phyloP scores from a whole-genome alignment of 2,797 vertebrate genomes.

The Argyrosomus regius region DNA sequence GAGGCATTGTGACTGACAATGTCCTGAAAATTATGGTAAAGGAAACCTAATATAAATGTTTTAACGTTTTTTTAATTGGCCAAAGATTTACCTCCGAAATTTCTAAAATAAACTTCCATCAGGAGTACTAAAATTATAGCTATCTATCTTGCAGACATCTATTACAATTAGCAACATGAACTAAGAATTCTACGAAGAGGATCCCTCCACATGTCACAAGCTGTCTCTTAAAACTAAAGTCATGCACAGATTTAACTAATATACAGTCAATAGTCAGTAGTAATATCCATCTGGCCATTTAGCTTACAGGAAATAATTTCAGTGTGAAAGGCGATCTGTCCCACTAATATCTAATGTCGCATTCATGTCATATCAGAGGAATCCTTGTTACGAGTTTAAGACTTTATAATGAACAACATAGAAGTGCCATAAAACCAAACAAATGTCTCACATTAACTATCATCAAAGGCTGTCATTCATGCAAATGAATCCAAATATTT shows the following conservation, averaged over 20 bases:
- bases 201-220: background rate
- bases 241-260: background rate
- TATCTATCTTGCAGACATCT: too few species aligned
- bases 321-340: background rate
- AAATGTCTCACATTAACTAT: background rate
- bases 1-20: too few species aligned
- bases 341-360: background rate
- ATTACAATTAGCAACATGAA: too few species aligned
- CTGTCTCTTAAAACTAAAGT: background rate
- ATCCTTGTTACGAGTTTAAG: too few species aligned
- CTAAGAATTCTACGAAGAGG: background rate
- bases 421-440: background rate
- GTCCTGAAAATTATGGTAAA: too few species aligned
- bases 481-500: background rate
- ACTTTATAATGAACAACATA: background rate
- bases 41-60: too few species aligned
- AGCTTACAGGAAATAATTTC: background rate
- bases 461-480: background rate
- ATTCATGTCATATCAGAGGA: background rate
- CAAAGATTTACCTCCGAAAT: too few species aligned
- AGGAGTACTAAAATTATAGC: too few species aligned
- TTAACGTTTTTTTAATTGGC: too few species aligned
- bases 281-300: background rate
- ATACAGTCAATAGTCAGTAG: background rate
- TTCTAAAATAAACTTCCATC: too few species aligned